phyloP scores from a whole-genome alignment of 2,113 vertebrate species.

The Tetraodon nigroviridis region DNA sequence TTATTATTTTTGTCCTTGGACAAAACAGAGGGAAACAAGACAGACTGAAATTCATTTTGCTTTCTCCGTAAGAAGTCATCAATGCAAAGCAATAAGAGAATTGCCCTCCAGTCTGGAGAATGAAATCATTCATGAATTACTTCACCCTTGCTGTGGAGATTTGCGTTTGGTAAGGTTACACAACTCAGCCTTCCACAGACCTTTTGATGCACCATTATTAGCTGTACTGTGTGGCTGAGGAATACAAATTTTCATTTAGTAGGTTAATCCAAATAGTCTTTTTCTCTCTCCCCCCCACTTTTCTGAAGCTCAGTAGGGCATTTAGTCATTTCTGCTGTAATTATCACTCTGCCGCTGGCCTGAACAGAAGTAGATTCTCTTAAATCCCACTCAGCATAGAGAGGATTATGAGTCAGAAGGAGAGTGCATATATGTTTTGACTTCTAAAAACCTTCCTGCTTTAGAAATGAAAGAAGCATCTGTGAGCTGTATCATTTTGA shows the following conservation, averaged over 20 bases:
- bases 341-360: constrained; percentile 55
- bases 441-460: not conserved
- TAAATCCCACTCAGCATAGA: constrained; percentile 61
- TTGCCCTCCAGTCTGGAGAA: constrained; percentile 12
- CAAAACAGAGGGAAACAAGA: constrained; percentile 14
- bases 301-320: constrained; percentile 45
- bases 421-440: constrained; percentile 22
- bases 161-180: constrained; percentile 44
- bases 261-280: constrained; percentile 53
- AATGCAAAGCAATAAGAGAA: constrained; percentile 14
- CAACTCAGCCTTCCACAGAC: constrained; percentile 34
- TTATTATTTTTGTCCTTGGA: not conserved
- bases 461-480: not conserved
- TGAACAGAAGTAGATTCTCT: constrained; percentile 52
- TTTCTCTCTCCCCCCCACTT: constrained; percentile 21
- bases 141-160: constrained; percentile 27
- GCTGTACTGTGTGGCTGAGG: constrained; percentile 41
- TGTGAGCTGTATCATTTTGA: no score
- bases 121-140: constrained; percentile 43
- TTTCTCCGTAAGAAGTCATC: constrained; percentile 35
- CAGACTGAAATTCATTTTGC: constrained; percentile 26
- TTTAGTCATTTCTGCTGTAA: constrained; percentile 62
- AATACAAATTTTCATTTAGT: constrained; percentile 57
- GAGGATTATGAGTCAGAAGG: constrained; percentile 51
- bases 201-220: constrained; percentile 55